Evolutionary conservation across 1,140 invertebrate species (phyloP).

Genomic region (Formica selysi): DNA sequence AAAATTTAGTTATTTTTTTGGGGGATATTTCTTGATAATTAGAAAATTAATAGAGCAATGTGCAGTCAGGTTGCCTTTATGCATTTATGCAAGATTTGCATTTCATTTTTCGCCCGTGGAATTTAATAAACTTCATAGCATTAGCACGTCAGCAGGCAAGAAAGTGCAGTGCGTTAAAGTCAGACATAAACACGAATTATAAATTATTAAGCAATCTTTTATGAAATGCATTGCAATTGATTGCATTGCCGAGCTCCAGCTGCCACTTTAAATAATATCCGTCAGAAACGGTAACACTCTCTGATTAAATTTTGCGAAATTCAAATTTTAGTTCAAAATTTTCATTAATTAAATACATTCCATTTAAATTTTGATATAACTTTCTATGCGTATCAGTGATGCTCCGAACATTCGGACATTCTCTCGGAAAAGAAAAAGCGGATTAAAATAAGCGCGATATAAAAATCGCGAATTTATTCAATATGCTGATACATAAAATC

Average conservation of each 20-base stretch:
- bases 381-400: background rate
- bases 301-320: conserved; percentile 53
- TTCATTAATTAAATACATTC: conserved; percentile 59
- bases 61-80: background rate
- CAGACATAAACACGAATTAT: conserved; percentile 46
- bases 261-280: conserved; percentile 51
- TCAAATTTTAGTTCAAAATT: conserved; percentile 40
- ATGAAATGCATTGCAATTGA: conserved; percentile 33
- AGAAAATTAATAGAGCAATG: conserved; percentile 26
- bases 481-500: background rate
- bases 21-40: conserved; percentile 30
- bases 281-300: conserved; percentile 15
- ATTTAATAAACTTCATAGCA: conserved; percentile 42
- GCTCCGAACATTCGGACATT: background rate
- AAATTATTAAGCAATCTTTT: conserved; percentile 52
- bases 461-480: background rate
- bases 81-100: conserved; percentile 51
- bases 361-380: conserved; percentile 22
- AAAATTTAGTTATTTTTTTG: background rate
- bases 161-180: conserved; percentile 39
- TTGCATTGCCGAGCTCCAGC: conserved; percentile 8
- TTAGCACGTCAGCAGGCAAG: background rate
- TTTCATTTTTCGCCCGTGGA: conserved; percentile 44
- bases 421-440: background rate
- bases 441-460: background rate